A percentile compares a stretch with the other conserved stretches of the same genome.
Conservation (phyloP, 2,113 vertebrate species). For the Pithys albifrons region DNA sequence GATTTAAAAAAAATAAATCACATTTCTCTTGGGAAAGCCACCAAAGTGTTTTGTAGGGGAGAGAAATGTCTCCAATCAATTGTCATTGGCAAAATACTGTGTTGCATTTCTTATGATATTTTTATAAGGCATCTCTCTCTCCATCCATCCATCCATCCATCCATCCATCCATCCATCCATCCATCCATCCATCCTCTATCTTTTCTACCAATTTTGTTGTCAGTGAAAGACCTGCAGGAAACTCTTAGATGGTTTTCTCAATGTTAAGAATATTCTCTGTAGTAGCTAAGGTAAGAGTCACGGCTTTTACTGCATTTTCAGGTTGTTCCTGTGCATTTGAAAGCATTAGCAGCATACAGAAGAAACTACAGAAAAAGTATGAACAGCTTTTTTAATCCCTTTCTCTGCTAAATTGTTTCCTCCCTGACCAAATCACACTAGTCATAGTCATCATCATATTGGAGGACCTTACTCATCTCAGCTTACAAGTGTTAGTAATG, state of each 20-base stretch:
- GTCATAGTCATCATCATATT: background rate
- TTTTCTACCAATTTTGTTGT: background rate
- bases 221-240: background rate
- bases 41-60: constrained; percentile 1
- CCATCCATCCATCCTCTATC: too few species aligned
- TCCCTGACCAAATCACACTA: background rate
- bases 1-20: background rate
- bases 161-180: too few species aligned
- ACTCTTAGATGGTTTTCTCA: background rate
- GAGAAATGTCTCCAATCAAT: background rate
- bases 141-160: too few species aligned
- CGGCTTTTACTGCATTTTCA: background rate
- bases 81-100: background rate
- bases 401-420: background rate
- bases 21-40: background rate
- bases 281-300: background rate
- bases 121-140: background rate
- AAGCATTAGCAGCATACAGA: background rate
- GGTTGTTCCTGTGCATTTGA: background rate
- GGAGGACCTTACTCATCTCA: background rate
- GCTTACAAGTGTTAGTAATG: too few species aligned
- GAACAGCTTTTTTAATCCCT: background rate
- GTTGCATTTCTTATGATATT: background rate
- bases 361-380: background rate
- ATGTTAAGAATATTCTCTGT: background rate